Evolutionary conservation across 2,888 invertebrate species (phyloP).

Genomic region (Opisthograptis luteolata): DNA sequence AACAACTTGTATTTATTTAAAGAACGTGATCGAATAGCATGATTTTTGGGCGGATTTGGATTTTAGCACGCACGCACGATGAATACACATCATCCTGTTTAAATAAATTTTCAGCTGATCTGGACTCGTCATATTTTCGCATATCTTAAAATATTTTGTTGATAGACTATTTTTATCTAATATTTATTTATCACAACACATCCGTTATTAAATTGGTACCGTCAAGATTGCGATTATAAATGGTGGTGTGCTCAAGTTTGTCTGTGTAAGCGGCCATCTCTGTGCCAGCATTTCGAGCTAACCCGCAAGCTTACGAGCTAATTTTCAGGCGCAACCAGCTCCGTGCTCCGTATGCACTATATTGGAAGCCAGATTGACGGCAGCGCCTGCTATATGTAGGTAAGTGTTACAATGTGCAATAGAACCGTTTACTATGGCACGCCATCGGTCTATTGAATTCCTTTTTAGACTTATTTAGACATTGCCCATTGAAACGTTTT

Average conservation of each 20-base stretch:
- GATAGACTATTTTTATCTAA: too few relatives aligned
- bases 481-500: constrained; percentile 61
- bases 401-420: constrained; percentile 60
- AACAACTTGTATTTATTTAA: not conserved
- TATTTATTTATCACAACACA: not conserved
- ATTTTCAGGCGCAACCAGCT: constrained; percentile 22
- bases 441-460: constrained; percentile 61
- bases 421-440: constrained; percentile 67
- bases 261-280: constrained; percentile 63
- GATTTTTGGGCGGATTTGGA: constrained; percentile 13
- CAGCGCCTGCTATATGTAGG: constrained; percentile 53
- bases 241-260: constrained; percentile 85
- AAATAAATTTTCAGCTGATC: too few relatives aligned
- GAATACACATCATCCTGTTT: not conserved
- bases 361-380: constrained; percentile 57
- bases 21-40: constrained; percentile 1
- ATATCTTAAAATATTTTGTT: not conserved
- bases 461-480: constrained; percentile 51
- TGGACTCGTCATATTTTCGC: too few relatives aligned
- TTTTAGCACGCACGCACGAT: constrained; percentile 12
- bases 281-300: constrained; percentile 12
- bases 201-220: constrained; percentile 55
- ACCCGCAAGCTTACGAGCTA: too few relatives aligned
- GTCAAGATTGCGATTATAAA: constrained; percentile 85
- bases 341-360: constrained; percentile 32